Evolutionary conservation across 2,113 vertebrate genomes (phyloP), one percentile per base, ranked within the genome.

Genomic region (Tetrax tetrax): DNA sequence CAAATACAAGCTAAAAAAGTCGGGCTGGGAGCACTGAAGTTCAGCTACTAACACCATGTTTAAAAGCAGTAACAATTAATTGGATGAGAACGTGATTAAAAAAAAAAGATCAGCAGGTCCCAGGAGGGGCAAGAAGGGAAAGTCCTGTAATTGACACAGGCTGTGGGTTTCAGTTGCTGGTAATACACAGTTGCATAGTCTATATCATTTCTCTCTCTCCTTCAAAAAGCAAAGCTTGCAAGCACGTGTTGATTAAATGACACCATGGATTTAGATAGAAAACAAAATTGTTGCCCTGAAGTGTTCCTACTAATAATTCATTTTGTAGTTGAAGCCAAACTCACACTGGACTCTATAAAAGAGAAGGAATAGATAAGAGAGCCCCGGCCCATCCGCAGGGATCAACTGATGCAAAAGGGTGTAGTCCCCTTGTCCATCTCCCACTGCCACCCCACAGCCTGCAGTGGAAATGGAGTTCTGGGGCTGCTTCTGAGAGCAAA

Each of bases 401-500:
- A 64, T 23, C 10, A 51, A 38, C 12, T 43, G 7, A 61, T 35
- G 29, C 0, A 0, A 38, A 79, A 72, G 1, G 6, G 1, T 66
- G 9, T 6, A 41, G 16, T 21, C 25, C 27, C 29, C 35, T 56
- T 1, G 1, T 29, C 9, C 19, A 11, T 35, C 48, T 74, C 41
- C 16, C 6, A 4, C 25, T 29, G 50, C 24, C 29, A 65, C 2
- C 6, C 11, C 16, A 9, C 38, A 77, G 19, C 20, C 33, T 9
- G 21, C 27, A 31, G 21, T 31, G 21, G 20, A 92, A 90, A 80
- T 3, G 3, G 23, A 37, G 3, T 65, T 63, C 48, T 83, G 66
- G 38, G 33, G n/a, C 61, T 60, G 43, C 35, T 47, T n/a, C 54
- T 47, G 45, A 35, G 24, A 28, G 21, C 12, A 80, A 38, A 38